Percentiles rank a stretch among this genome's conserved stretches.
These are phyloP conservation scores for Empis stercorea DNA, from an alignment of 2,888 invertebrate species.

Conservation along the genomic window DNA sequence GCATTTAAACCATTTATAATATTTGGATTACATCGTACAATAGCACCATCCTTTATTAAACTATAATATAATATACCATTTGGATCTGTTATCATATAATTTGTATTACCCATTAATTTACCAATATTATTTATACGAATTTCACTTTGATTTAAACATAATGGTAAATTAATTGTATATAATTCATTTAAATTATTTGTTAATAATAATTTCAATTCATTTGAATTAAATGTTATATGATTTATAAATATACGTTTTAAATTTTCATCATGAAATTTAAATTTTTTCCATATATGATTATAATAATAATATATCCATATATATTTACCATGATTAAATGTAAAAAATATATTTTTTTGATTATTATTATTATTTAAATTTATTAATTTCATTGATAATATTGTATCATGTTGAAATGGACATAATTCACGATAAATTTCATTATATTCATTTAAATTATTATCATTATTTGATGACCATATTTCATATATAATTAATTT, in stretches of 20 bases:
- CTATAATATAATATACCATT: constrained; percentile 14
- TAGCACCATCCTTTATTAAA: constrained; percentile 13
- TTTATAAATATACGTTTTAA: no score
- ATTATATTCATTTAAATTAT: no score
- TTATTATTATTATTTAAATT: background rate
- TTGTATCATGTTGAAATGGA: no score
- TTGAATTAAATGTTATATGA: no score
- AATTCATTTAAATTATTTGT: no score
- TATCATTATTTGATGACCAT: background rate
- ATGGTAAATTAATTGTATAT: background rate
- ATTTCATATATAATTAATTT: constrained; percentile 16
- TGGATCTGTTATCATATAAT: constrained; percentile 12
- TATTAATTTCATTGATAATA: no score
- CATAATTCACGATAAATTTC: no score
- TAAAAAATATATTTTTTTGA: constrained; percentile 11
- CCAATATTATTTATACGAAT: constrained; percentile 11
- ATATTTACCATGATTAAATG: constrained; percentile 10
- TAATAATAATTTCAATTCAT: no score
- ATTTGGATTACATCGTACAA: constrained; percentile 15
- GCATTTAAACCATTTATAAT: constrained; percentile 9
- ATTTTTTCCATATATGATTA: constrained; percentile 8
- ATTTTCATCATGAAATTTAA: background rate
- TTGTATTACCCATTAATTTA: constrained; percentile 12
- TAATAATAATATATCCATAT: constrained; percentile 11
- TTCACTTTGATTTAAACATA: constrained; percentile 1